Conservation (phyloP, 2,888 invertebrate species). For the Eulithis testata region DNA sequence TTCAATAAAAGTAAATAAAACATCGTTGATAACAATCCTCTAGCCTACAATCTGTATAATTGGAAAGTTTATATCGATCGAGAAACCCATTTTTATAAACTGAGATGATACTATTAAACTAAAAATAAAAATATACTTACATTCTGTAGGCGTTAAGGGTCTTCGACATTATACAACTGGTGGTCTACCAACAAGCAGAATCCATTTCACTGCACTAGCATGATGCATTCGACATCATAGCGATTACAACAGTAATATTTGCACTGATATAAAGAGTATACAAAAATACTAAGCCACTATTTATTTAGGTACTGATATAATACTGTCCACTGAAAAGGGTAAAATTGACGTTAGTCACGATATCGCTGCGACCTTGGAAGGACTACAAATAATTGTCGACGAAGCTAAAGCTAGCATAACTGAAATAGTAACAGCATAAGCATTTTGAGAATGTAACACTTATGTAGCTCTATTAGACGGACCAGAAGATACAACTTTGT, state of each 20-base stretch:
- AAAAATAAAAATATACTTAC: slow-evolving; percentile 85
- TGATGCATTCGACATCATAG: slow-evolving; percentile 45
- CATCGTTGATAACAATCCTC: background rate
- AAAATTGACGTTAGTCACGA: slow-evolving; percentile 47
- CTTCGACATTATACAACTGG: slow-evolving; percentile 89
- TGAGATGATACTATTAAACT: background rate
- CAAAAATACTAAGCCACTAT: slow-evolving; percentile 52
- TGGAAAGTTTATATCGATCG: background rate
- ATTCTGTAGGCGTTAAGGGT: slow-evolving; percentile 95
- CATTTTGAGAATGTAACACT: slow-evolving; percentile 27
- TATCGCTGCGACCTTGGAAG: slow-evolving; percentile 52
- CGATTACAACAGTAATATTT: slow-evolving; percentile 46
- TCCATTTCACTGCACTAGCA: slow-evolving; percentile 70
- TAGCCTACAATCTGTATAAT: background rate
- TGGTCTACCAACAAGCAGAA: slow-evolving; percentile 56
- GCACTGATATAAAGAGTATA: slow-evolving; percentile 52
- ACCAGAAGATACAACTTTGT: slow-evolving; percentile 35
- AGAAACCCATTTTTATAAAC: background rate
- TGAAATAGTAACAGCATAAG: slow-evolving; percentile 32
- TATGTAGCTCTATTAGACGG: slow-evolving; percentile 21
- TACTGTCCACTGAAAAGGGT: slow-evolving; percentile 53
- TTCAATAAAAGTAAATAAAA: too few relatives aligned
- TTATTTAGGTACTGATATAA: slow-evolving; percentile 37
- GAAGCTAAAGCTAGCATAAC: slow-evolving; percentile 38
- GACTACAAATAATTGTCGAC: slow-evolving; percentile 38